Base-by-base conservation (phyloP, 2,113 vertebrate species). In the Thunnus thynnus region DNA sequence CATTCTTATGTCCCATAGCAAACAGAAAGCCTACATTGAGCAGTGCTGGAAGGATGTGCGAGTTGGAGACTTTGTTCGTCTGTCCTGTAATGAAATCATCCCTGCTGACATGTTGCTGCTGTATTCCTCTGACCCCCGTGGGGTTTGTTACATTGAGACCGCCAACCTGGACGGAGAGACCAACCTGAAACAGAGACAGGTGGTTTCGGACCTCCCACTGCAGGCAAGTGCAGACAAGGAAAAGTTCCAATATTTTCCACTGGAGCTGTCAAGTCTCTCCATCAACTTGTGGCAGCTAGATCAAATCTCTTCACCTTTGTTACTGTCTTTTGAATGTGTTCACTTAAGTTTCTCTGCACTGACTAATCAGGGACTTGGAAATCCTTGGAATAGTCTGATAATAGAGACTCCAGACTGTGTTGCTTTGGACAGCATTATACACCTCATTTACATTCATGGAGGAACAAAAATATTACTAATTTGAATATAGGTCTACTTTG, bases 51-150 rank as follows among this genome's bases (percentile, higher is more conserved):
- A 97, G 87, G 96, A 98, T 3, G 92, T 99, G 20, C 88, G 67
- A 0, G 98, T 99, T 8, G 98, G 98, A 1, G 97, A 99, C 92
- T 96, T 99, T 6, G 90, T 99, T 27, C 95, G 92, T 14, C 95
- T 99, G 57, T 96, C 94, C 30, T 96, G 97, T 83, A 98, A 99
- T 13, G 97, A 99, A 84, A 94, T 97, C 68, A 95, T 98, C 84
- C 98, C 98, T 55, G 97, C 98, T 55, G 98, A 99, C 85, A 95
- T 99, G 95, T 93, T 99, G 64, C 89, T 99, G 87, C 93, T 99
- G 11, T 96, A 96, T 80, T 97, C 98, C 2, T 98, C 96, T 11
- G 97, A 99, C 86, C 94, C 93, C 0, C 96, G 95, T 72, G 97
- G 97, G 5, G 93, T 98, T 81, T 99, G 98, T 85, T 97, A 98